Percentiles rank a stretch among this genome's conserved stretches.
These are phyloP conservation scores for Stenotaenia linearis DNA, from an alignment of 2,888 invertebrate species.

Conservation along the genomic window DNA sequence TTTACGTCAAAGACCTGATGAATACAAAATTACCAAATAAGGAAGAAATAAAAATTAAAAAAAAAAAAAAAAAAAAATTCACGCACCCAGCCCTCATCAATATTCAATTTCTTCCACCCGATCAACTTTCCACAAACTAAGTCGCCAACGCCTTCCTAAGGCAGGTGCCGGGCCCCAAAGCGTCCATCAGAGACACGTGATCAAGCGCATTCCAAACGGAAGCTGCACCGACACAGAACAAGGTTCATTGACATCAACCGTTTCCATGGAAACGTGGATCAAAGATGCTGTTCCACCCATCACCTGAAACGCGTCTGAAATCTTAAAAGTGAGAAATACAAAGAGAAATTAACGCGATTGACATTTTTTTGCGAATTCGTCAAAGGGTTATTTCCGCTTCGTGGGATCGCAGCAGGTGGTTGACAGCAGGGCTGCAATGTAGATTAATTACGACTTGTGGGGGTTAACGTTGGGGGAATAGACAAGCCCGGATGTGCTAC, in stretches of 20 bases:
- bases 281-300: neutral
- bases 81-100: neutral
- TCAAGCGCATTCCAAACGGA: neutral
- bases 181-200: conserved; percentile 11
- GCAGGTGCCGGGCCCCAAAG: neutral
- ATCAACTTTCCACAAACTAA: neutral
- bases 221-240: neutral
- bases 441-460: conserved; percentile 6
- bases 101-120: neutral
- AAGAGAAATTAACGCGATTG: neutral
- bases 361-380: neutral
- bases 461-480: neutral
- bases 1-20: neutral
- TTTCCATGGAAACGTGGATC: neutral
- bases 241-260: neutral
- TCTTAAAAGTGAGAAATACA: neutral
- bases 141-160: neutral
- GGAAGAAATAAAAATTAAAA: too few relatives aligned
- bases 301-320: neutral
- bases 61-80: neutral
- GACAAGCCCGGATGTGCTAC: neutral
- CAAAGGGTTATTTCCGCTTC: neutral
- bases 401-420: neutral
- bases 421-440: neutral
- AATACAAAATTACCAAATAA: neutral